Conservation (phyloP, 1,140 invertebrate species). For the Drosophila biarmipes region DNA sequence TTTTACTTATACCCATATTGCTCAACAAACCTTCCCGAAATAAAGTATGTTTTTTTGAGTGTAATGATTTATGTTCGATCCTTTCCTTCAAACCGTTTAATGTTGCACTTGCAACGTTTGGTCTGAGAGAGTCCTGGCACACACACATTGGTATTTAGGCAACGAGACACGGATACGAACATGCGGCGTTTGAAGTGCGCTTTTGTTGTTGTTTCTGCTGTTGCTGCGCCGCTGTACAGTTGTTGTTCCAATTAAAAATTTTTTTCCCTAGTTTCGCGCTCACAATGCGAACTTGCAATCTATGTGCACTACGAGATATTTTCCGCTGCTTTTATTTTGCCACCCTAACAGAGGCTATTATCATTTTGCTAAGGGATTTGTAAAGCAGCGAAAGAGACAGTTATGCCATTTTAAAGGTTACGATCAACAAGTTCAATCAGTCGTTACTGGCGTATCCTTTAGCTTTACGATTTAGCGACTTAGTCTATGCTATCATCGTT, state of each 20-base stretch:
- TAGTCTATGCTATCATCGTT: too few species aligned
- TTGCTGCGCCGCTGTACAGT: constrained; percentile 74
- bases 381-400: not conserved
- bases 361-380: not conserved
- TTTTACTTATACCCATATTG: too few species aligned
- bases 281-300: constrained; percentile 78
- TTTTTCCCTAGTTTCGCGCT: constrained; percentile 80
- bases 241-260: constrained; percentile 82
- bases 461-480: too few species aligned
- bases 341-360: not conserved
- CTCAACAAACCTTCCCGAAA: too few species aligned
- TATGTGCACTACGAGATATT: constrained; percentile 56
- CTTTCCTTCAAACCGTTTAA: not conserved
- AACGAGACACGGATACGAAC: constrained; percentile 41
- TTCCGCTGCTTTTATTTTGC: constrained; percentile 62
- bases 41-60: too few species aligned
- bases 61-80: constrained; percentile 21
- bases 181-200: constrained; percentile 68
- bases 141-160: constrained; percentile 15
- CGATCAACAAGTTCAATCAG: not conserved
- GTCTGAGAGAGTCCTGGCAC: constrained; percentile 55
- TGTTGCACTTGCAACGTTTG: constrained; percentile 21
- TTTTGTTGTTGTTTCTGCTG: constrained; percentile 47
- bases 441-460: not conserved
- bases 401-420: not conserved